phyloP scores from a whole-genome alignment of 2,113 vertebrate species.

The Pangasianodon gigas region DNA sequence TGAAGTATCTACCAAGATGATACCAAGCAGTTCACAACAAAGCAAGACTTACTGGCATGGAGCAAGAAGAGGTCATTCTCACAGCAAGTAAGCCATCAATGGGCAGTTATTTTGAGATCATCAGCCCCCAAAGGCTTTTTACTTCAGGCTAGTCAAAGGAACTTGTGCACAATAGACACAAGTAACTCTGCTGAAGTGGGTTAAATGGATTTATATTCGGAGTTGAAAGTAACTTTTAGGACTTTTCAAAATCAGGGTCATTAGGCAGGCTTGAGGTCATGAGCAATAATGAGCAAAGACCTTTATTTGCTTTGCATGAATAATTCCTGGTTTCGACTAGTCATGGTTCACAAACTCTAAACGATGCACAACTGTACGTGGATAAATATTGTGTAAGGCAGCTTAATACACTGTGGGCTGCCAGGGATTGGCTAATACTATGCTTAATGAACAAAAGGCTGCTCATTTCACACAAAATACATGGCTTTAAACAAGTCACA shows the following conservation, averaged over 20 bases:
- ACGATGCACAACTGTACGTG: neutral
- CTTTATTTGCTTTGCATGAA: neutral
- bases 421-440: neutral
- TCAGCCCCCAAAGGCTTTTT: neutral
- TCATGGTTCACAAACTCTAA: conserved; percentile 12
- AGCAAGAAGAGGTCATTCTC: conserved; percentile 25
- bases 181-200: conserved; percentile 26
- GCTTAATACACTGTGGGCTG: neutral
- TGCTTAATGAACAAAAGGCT: neutral
- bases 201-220: conserved; percentile 15
- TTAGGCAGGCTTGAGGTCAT: neutral
- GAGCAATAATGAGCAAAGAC: neutral
- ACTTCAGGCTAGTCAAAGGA: conserved; percentile 22
- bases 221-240: neutral
- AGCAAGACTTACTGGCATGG: conserved; percentile 14
- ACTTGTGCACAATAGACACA: conserved; percentile 9
- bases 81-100: conserved; percentile 12
- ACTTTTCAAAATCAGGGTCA: neutral
- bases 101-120: neutral
- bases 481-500: neutral
- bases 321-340: conserved; percentile 6
- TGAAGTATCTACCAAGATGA: neutral
- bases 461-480: neutral
- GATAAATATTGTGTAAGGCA: neutral
- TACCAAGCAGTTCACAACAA: conserved; percentile 20